Evolutionary conservation across 2,888 invertebrate species (phyloP), one percentile per base, ranked within the genome.

Genomic region (Mythimna pallens): DNA sequence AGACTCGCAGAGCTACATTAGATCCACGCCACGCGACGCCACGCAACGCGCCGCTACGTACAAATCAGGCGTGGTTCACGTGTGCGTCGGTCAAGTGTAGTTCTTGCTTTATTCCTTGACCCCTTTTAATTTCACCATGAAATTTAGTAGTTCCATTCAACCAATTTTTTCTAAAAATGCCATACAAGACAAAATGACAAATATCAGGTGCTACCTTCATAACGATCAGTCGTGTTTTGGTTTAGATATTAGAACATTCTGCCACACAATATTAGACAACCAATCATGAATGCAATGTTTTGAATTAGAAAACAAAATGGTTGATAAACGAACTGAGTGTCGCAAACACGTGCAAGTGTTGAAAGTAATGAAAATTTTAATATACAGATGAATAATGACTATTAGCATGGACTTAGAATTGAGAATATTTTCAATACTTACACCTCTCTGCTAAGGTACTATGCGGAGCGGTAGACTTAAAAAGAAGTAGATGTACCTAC

Each of bases 381-480:
- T 69, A 66, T 66, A 74, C 68, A 66, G 30, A 76, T 78, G 76
- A 52, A 62, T 78, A 66, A 82, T 82, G 82, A 72, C n/a, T 14
- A 76, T 82, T 81, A 72, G 22, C 12, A 76, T 82, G 78, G 80
- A 83, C 79, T 77, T 70, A 73, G 77, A 76, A 73, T 74, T 78
- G 73, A 82, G 75, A 52, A 67, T 25, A 55, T 61, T 58, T 54
- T 67, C 7, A 43, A 59, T 71, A 76, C 71, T 75, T 77, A 75
- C 74, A 75, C 77, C 40, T 77, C 10, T 52, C 61, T 78, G 78
- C 73, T 47, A 17, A 61, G 30, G 40, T 57, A 47, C 17, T 36
- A 47, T 47, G 52, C 25, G 34, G 55, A 40, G 76, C n/a, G 65
- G 76, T 52, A 20, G 34, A 59, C 43, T 77, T 74, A 47, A 54